Base-by-base conservation (phyloP, 1,140 invertebrate species). In the Formica selysi region DNA sequence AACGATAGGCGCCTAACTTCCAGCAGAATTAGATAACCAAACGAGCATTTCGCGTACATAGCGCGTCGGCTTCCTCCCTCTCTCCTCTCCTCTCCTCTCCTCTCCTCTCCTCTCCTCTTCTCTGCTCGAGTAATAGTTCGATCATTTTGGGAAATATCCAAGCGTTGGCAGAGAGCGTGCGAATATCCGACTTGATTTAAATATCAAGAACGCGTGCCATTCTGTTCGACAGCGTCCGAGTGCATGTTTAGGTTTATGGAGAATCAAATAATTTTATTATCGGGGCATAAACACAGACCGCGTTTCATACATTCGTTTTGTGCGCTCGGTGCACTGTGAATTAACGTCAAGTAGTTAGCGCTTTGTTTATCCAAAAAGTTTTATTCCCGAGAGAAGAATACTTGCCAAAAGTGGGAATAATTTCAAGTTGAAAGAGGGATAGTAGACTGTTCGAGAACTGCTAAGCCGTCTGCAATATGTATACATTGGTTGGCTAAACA, bases 1-100 rank as follows among this genome's bases (percentile, higher is more conserved):
- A 38, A 67, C 68, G 68, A 83, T 73, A 83, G 79, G 54, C 73
- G 79, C 79, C 68, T 74, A 83, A 83, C 79, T 83, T 74, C 54
- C 44, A 83, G 68, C 68, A 74, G 68, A 83, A 83, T 83, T 83
- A 83, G 71, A 85, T 85, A 76, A 85, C 74, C 74, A 67, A 80
- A 80, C 74, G 74, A 76, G 74, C 83, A 85, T 51, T 57, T 85
- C 62, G 59, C 57, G 48, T 64, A 57, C 41, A 51, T 51, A 51
- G 48, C 48, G 48, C 48, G 13, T 51, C 48, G 16, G 16, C 16
- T 51, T 51, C 48, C 48, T 51, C 5, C 48, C 5, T 19, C 48
- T 51, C 13, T 19, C 16, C 48, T 19, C 16, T 51, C 13, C 48
- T 51, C 44, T 44, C 41, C 8, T 11, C 48, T 51, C 16, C 16